phyloP scores from a whole-genome alignment of 2,888 invertebrate species.

The Amiota minor region DNA sequence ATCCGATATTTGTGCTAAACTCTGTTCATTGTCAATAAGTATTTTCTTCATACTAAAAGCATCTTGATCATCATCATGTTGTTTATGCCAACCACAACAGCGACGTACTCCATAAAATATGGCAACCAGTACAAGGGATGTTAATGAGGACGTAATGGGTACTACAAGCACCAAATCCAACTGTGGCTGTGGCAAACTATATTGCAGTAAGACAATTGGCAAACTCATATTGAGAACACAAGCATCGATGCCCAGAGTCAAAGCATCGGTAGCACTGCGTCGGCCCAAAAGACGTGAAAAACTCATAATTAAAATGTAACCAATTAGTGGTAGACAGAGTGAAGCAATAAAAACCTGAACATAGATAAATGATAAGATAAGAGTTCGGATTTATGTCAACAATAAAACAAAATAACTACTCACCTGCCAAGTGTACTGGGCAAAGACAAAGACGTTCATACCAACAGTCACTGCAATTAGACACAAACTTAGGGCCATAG shows the following conservation, averaged over 20 bases:
- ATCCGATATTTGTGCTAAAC: no score
- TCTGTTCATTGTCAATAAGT: no score
- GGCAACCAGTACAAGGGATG: constrained; percentile 89
- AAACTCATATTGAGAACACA: constrained; percentile 93
- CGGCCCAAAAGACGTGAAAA: constrained; percentile 75
- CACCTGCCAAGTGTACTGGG: constrained; percentile 76
- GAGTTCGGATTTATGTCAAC: neutral
- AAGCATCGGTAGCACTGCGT: constrained; percentile 78
- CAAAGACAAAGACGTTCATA: constrained; percentile 88
- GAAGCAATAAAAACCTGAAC: constrained; percentile 77
- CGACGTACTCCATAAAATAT: constrained; percentile 76
- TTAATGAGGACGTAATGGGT: constrained; percentile 89
- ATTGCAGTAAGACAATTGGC: constrained; percentile 86
- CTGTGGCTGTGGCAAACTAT: constrained; percentile 83
- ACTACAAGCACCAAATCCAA: constrained; percentile 89
- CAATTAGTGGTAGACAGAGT: constrained; percentile 85
- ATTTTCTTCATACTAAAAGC: constrained; percentile 42
- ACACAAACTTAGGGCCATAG: constrained; percentile 82
- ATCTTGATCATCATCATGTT: constrained; percentile 45
- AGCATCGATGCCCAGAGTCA: constrained; percentile 90
- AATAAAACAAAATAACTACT: constrained; percentile 65
- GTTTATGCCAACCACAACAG: constrained; percentile 63
- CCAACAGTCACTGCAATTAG: constrained; percentile 87
- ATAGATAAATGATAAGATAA: neutral
- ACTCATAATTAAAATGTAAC: constrained; percentile 80